Evolutionary conservation across 2,888 invertebrate genomes (phyloP).

Genomic region (Agonopterix heracliana): DNA sequence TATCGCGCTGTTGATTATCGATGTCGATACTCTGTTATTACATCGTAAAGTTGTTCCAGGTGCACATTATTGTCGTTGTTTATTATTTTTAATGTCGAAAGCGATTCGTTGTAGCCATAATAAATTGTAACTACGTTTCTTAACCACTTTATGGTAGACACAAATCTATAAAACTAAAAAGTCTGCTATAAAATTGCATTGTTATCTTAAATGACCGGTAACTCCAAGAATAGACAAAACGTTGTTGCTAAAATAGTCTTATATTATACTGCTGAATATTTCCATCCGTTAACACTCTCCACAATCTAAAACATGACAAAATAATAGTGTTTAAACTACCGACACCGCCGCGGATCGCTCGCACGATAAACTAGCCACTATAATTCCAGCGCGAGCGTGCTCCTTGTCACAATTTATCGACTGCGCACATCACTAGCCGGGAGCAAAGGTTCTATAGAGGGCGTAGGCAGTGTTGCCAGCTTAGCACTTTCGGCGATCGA

Average conservation of each 20-base stretch:
- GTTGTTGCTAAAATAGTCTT: too few relatives aligned
- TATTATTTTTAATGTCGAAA: background rate
- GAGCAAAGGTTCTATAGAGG: constrained; percentile 60
- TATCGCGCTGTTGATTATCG: constrained; percentile 42
- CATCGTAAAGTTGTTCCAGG: constrained; percentile 30
- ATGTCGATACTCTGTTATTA: constrained; percentile 54
- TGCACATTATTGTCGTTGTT: constrained; percentile 19
- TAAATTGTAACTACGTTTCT: background rate
- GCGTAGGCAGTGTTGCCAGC: constrained; percentile 38
- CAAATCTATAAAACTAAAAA: background rate
- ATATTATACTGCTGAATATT: too few relatives aligned
- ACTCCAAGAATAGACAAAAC: too few relatives aligned
- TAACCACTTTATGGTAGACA: background rate
- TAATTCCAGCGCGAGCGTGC: constrained; percentile 40
- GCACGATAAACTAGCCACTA: constrained; percentile 31
- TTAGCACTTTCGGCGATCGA: too few relatives aligned
- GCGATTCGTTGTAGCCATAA: too few relatives aligned
- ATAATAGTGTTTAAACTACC: constrained; percentile 7
- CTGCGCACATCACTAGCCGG: constrained; percentile 67
- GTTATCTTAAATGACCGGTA: too few relatives aligned
- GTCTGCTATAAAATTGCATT: too few relatives aligned
- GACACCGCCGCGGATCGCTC: constrained; percentile 15
- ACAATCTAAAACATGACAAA: background rate
- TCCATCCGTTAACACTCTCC: too few relatives aligned
- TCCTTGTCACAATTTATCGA: constrained; percentile 63